A percentile compares a stretch with the other conserved stretches of the same genome.
Evolutionary conservation across 2,888 invertebrate genomes (phyloP).

Genomic region (Drosophila mayaguana): DNA sequence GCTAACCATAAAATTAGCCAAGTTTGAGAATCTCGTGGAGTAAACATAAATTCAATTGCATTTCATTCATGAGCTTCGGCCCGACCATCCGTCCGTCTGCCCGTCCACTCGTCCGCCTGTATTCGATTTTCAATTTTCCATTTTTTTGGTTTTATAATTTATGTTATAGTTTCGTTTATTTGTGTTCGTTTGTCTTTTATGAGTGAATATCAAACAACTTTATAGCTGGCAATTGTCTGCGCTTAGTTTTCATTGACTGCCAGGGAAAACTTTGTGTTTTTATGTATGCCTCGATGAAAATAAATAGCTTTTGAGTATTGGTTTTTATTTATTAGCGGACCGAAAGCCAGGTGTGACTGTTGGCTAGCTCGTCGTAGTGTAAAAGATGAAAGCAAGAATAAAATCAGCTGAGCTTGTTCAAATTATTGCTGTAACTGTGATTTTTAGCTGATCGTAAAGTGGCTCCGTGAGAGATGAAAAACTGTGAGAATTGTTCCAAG

Average conservation of each 20-base stretch:
- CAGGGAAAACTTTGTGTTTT: conserved; percentile 19
- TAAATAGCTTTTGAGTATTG: conserved; percentile 18
- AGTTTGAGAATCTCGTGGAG: conserved; percentile 47
- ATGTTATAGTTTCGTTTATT: conserved; percentile 30
- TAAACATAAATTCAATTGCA: conserved; percentile 71
- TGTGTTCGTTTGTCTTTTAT: conserved; percentile 10
- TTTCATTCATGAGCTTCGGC: conserved; percentile 65
- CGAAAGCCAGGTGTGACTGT: conserved; percentile 47
- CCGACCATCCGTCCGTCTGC: no score
- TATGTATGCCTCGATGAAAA: conserved; percentile 21
- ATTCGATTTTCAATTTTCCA: conserved; percentile 33
- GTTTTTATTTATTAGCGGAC: conserved; percentile 17
- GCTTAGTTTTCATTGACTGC: conserved; percentile 29
- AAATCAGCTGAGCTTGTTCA: conserved; percentile 27
- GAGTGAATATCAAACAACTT: conserved; percentile 37
- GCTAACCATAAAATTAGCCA: conserved; percentile 66
- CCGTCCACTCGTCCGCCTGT: neutral
- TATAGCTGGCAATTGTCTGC: conserved; percentile 17
- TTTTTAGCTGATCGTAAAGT: conserved; percentile 57
- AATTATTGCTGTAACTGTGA: conserved; percentile 25
- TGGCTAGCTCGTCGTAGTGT: conserved; percentile 13
- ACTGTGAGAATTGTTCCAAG: conserved; percentile 22
- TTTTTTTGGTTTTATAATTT: conserved; percentile 32
- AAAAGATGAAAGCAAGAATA: neutral
- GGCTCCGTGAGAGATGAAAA: neutral